These are phyloP conservation scores for Atrichornis clamosus DNA, from an alignment of 2,113 vertebrate genomes.

Conservation along the genomic window DNA sequence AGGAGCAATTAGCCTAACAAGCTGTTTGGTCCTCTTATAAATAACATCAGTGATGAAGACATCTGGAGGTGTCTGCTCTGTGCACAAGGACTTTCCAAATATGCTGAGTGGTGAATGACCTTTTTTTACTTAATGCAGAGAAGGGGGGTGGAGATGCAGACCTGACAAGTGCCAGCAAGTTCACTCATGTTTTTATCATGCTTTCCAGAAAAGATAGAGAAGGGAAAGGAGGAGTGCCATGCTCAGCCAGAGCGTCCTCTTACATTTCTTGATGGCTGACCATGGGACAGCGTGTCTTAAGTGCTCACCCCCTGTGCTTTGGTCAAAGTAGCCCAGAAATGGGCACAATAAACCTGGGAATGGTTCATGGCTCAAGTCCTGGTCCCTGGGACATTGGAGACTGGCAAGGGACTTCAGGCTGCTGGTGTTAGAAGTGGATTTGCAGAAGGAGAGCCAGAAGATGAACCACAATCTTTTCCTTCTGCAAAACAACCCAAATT, in stretches of 20 bases:
- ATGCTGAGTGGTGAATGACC: neutral
- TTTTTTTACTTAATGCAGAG: neutral
- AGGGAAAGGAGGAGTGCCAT: neutral
- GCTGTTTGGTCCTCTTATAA: conserved; percentile 41
- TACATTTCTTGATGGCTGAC: neutral
- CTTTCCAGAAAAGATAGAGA: neutral
- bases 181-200: neutral
- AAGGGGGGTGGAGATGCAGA: neutral
- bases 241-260: neutral
- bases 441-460: neutral
- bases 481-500: neutral
- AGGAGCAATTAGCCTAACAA: conserved; percentile 57
- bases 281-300: neutral
- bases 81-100: neutral
- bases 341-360: neutral
- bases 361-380: neutral
- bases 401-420: neutral
- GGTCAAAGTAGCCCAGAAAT: neutral
- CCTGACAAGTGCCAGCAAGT: neutral
- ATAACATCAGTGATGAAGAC: conserved; percentile 27
- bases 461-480: neutral
- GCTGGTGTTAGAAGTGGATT: neutral
- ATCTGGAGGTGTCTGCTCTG: conserved; percentile 32
- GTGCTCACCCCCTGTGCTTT: neutral
- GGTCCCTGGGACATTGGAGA: neutral